Evolutionary conservation across 2,888 invertebrate species (phyloP).

Genomic region (Subacronicta megacephala): DNA sequence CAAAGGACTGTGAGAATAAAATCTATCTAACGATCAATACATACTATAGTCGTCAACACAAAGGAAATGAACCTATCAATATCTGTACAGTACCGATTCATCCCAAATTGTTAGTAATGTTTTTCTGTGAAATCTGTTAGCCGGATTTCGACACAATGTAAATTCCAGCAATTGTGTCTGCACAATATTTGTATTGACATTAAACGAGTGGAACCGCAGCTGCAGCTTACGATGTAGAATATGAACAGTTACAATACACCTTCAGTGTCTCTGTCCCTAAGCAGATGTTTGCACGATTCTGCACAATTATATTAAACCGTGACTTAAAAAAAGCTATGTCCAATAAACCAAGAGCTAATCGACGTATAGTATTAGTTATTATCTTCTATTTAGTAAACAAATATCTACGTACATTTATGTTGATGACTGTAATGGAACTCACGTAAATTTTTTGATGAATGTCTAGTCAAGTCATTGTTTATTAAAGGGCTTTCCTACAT

Average conservation of each 20-base stretch:
- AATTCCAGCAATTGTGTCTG: constrained; percentile 62
- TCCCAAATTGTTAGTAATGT: constrained; percentile 37
- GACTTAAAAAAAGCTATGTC: constrained; percentile 26
- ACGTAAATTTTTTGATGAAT: too few relatives aligned
- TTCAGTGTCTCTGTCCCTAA: constrained; percentile 46
- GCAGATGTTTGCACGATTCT: constrained; percentile 52
- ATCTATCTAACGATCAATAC: constrained; percentile 16
- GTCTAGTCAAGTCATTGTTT: too few relatives aligned
- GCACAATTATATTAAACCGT: constrained; percentile 38
- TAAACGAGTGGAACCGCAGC: constrained; percentile 69
- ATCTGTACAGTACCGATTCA: constrained; percentile 24
- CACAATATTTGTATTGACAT: constrained; percentile 62
- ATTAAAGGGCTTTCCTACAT: too few relatives aligned
- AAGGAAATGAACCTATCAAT: constrained; percentile 26
- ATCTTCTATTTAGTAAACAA: background rate
- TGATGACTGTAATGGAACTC: constrained; percentile 4
- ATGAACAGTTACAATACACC: constrained; percentile 48
- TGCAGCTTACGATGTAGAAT: constrained; percentile 65
- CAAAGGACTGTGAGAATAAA: constrained; percentile 24
- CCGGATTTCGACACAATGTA: constrained; percentile 67
- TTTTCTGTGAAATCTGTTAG: constrained; percentile 61
- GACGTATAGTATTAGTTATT: too few relatives aligned
- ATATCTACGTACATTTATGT: constrained; percentile 4
- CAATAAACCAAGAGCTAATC: constrained; percentile 10
- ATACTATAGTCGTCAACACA: constrained; percentile 28